Percentiles rank a stretch among this genome's conserved stretches.
phyloP scores from a whole-genome alignment of 2,797 vertebrate genomes.

The Gadopsis bispinosus region DNA sequence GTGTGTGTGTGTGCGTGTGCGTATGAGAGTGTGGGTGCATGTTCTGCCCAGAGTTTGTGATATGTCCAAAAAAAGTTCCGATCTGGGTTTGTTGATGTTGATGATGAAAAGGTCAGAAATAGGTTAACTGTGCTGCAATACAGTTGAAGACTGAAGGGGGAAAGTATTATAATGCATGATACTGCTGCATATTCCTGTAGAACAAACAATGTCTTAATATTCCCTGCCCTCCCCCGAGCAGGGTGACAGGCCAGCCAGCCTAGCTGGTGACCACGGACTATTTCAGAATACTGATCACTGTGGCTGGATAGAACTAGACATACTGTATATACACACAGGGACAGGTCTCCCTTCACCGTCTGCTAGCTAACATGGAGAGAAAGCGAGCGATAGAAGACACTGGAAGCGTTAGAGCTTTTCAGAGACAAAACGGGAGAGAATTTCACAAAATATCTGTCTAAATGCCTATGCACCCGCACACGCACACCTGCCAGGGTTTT shows the following conservation, averaged over 20 bases:
- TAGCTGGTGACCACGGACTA: conserved; percentile 20
- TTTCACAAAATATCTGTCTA: conserved; percentile 30
- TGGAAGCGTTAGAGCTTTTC: conserved; percentile 26
- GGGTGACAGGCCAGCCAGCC: conserved; percentile 22
- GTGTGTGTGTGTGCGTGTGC: neutral
- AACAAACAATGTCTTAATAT: conserved; percentile 8
- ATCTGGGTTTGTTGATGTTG: neutral
- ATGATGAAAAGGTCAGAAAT: conserved; percentile 18
- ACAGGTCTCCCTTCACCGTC: conserved; percentile 43
- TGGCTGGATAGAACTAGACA: conserved; percentile 38
- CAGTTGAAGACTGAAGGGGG: neutral
- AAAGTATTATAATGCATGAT: neutral
- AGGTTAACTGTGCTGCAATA: neutral
- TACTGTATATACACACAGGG: conserved; percentile 33
- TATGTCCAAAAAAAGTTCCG: neutral
- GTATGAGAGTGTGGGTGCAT: neutral
- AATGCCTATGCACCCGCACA: conserved; percentile 1
- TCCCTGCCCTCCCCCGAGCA: conserved; percentile 15
- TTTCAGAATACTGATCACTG: conserved; percentile 55
- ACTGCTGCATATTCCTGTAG: neutral
- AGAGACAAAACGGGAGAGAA: conserved; percentile 33
- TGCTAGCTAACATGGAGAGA: conserved; percentile 27
- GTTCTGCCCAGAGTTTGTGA: neutral
- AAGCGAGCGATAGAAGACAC: neutral
- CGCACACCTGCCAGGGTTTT: conserved; percentile 54